Conservation (phyloP, 2,888 invertebrate genomes). For the Encarsia formosa region DNA sequence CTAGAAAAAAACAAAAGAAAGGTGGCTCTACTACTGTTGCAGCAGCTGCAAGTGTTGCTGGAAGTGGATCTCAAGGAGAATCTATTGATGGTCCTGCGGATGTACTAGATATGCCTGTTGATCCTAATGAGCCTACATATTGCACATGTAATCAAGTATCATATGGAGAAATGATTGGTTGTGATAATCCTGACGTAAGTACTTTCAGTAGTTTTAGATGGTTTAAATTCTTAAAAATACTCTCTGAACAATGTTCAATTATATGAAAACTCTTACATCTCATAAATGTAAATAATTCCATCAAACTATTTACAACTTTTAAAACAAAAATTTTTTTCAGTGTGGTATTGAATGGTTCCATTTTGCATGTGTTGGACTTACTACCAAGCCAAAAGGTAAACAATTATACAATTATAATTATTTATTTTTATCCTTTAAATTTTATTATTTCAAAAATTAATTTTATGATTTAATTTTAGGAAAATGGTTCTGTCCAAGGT, state of each 20-base stretch:
- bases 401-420: too few species aligned
- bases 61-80: constrained; percentile 47
- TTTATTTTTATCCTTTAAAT: too few species aligned
- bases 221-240: not conserved
- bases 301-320: too few species aligned
- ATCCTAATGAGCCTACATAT: constrained; percentile 98
- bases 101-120: constrained; percentile 85
- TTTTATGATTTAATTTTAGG: too few species aligned
- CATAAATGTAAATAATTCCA: constrained; percentile 4
- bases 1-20: constrained; percentile 60
- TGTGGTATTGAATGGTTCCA: constrained; percentile 95
- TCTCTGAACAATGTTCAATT: not conserved
- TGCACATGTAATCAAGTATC: constrained; percentile 96
- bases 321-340: constrained; percentile 53
- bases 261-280: not conserved
- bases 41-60: constrained; percentile 44
- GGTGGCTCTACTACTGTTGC: constrained; percentile 47
- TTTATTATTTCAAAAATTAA: too few species aligned
- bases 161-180: constrained; percentile 95
- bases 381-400: constrained; percentile 89
- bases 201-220: not conserved
- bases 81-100: constrained; percentile 77
- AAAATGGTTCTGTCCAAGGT: constrained; percentile 81
- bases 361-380: constrained; percentile 87
- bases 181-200: constrained; percentile 85